These are phyloP conservation scores for Ctenopoma multispine DNA, from an alignment of 2,797 vertebrate genomes.

Conservation along the genomic window DNA sequence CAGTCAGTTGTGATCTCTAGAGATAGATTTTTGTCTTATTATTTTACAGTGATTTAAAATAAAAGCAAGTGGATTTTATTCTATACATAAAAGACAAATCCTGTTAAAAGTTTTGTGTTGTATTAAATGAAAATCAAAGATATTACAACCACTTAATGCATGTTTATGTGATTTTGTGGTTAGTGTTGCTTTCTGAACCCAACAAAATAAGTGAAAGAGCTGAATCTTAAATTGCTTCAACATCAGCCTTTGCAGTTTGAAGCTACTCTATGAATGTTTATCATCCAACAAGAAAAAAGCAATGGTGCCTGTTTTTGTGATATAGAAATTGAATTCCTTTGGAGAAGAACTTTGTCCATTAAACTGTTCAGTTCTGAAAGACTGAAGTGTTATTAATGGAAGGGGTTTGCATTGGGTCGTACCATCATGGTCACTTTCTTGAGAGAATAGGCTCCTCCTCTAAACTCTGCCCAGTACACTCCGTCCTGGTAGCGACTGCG, in stretches of 20 bases:
- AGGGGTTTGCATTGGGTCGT: slow-evolving; percentile 91
- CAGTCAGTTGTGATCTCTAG: slow-evolving; percentile 3
- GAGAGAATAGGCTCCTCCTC: slow-evolving; percentile 93
- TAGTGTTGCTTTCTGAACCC: slow-evolving; percentile 2
- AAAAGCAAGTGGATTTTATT: slow-evolving; percentile 1
- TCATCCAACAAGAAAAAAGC: not conserved
- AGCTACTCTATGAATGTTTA: slow-evolving; percentile 12
- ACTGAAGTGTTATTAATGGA: slow-evolving; percentile 83
- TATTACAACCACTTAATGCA: not conserved
- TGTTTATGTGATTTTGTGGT: not conserved
- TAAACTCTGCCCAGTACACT: slow-evolving; percentile 95
- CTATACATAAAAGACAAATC: not conserved
- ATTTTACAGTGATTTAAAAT: slow-evolving; percentile 1
- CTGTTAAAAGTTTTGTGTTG: not conserved
- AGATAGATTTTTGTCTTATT: not conserved
- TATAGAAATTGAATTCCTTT: not conserved
- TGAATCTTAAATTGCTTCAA: not conserved
- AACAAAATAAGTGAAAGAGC: not conserved
- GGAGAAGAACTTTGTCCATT: not conserved
- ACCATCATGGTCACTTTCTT: slow-evolving; percentile 91
- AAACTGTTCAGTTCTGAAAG: not conserved
- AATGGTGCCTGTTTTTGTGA: not conserved
- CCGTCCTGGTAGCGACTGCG: slow-evolving; percentile 95
- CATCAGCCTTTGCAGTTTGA: slow-evolving; percentile 1
- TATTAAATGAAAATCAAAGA: not conserved